Conservation (phyloP, 2,888 invertebrate genomes). For the Cheiracanthium punctorium region DNA sequence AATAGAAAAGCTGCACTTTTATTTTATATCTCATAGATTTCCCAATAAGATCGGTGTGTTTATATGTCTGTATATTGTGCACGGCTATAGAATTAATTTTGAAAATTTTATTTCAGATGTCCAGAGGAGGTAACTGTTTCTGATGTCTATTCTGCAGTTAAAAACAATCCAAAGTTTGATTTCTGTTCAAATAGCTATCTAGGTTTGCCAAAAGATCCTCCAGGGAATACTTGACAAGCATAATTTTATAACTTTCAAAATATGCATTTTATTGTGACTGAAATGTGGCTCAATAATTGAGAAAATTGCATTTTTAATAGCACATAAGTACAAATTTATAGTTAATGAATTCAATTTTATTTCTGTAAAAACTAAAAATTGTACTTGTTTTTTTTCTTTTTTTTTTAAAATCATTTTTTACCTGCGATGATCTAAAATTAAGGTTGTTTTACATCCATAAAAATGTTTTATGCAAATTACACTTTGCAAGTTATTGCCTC, state of each 20-base stretch:
- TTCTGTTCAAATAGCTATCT: conserved; percentile 42
- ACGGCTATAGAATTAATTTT: too few species aligned
- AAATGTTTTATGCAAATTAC: too few species aligned
- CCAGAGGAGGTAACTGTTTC: conserved; percentile 57
- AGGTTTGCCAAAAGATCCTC: conserved; percentile 45
- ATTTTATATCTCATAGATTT: too few species aligned
- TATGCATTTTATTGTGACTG: conserved; percentile 10
- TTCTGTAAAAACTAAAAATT: too few species aligned
- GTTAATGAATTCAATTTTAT: background rate
- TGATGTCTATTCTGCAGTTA: conserved; percentile 57
- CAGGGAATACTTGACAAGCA: conserved; percentile 40
- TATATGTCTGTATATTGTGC: too few species aligned
- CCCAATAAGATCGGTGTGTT: too few species aligned
- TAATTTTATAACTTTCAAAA: background rate
- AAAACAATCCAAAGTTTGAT: conserved; percentile 43
- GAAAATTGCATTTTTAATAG: background rate
- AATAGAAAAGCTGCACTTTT: too few species aligned
- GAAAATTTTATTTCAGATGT: conserved; percentile 40
- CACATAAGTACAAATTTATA: conserved; percentile 10
- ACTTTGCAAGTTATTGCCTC: too few species aligned
- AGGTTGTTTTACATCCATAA: too few species aligned
- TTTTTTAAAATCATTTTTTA: background rate
- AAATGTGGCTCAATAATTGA: background rate
- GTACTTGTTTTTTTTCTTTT: background rate
- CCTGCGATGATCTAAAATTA: background rate